Evolutionary conservation across 2,797 vertebrate species (phyloP).

Genomic region (Parotocinclus haroldoi): DNA sequence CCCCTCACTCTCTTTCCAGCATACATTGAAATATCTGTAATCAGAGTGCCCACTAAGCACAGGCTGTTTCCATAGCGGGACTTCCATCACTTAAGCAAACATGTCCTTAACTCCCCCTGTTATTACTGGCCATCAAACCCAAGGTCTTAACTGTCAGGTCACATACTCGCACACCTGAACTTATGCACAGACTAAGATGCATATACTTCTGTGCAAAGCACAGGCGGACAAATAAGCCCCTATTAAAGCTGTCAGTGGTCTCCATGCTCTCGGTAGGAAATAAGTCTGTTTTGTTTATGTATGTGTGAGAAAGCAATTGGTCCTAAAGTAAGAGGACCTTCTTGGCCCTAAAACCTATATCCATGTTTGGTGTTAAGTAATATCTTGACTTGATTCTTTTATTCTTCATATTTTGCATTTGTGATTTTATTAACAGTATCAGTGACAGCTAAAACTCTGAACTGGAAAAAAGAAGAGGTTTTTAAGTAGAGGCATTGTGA

Average conservation of each 20-base stretch:
- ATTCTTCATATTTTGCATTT: no score
- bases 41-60: slow-evolving; percentile 43
- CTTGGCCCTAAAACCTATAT: no score
- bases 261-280: not conserved
- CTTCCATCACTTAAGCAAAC: slow-evolving; percentile 54
- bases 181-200: not conserved
- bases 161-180: not conserved
- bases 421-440: no score
- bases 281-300: no score
- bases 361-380: no score
- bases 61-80: slow-evolving; percentile 40
- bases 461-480: slow-evolving; percentile 40
- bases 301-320: no score
- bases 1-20: slow-evolving; percentile 9
- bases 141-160: slow-evolving; percentile 29
- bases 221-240: not conserved
- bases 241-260: slow-evolving; percentile 6
- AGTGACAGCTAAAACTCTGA: no score
- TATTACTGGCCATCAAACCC: slow-evolving; percentile 52
- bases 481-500: slow-evolving; percentile 16
- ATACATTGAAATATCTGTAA: slow-evolving; percentile 52
- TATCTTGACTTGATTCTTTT: no score
- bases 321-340: no score
- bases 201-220: not conserved
- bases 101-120: slow-evolving; percentile 53